Conservation (phyloP, 1,140 invertebrate genomes). For the Eumaeus atala region DNA sequence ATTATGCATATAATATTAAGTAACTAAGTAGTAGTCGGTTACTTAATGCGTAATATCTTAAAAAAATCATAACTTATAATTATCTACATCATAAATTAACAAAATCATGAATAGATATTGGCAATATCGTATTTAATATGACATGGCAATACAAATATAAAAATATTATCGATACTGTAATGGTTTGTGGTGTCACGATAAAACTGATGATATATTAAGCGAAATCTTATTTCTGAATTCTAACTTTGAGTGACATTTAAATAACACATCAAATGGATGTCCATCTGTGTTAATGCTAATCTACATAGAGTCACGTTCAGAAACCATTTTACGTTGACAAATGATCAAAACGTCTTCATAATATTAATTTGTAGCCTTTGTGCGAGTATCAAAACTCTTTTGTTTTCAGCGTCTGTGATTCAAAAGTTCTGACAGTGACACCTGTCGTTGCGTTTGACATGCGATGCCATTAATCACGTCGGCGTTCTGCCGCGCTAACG, state of each 20-base stretch:
- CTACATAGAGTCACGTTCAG: slow-evolving; percentile 22
- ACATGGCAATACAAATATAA: neutral
- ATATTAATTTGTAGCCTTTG: slow-evolving; percentile 38
- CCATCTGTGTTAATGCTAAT: slow-evolving; percentile 21
- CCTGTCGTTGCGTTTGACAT: neutral
- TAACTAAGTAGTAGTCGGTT: too few relatives aligned
- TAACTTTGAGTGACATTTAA: slow-evolving; percentile 9
- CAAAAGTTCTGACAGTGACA: neutral
- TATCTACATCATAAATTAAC: slow-evolving; percentile 1
- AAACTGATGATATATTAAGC: neutral
- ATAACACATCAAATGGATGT: slow-evolving; percentile 9
- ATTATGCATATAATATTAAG: too few relatives aligned
- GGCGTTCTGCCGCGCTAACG: neutral
- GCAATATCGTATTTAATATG: too few relatives aligned
- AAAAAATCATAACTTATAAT: neutral
- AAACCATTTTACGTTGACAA: slow-evolving; percentile 40
- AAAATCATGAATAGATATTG: neutral
- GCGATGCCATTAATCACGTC: neutral
- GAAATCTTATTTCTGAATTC: slow-evolving; percentile 3
- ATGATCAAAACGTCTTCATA: slow-evolving; percentile 33
- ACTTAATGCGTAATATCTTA: slow-evolving; percentile 13
- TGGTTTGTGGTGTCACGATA: neutral
- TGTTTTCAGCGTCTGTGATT: slow-evolving; percentile 6
- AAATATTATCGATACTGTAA: neutral
- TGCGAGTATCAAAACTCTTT: slow-evolving; percentile 15